phyloP scores from a whole-genome alignment of 2,888 invertebrate species.

The Oligia fasciuncula region DNA sequence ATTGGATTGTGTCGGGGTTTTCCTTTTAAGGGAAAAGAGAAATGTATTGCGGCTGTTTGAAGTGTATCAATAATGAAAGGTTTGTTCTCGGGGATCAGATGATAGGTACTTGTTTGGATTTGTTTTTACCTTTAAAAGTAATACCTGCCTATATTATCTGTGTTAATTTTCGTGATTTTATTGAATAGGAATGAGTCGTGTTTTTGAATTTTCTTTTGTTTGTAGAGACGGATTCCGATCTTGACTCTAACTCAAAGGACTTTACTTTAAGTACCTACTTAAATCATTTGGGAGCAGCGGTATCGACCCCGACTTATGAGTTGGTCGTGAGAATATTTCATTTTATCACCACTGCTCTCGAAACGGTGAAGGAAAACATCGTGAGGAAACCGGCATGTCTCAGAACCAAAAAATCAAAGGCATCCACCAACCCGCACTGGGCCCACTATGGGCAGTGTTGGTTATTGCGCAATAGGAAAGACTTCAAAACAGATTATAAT shows the following conservation, averaged over 20 bases:
- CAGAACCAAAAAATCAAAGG: too few species aligned
- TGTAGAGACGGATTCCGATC: neutral
- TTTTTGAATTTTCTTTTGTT: neutral
- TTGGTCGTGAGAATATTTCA: too few species aligned
- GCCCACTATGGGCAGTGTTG: too few species aligned
- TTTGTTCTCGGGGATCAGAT: neutral
- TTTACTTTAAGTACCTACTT: neutral
- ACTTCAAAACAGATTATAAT: too few species aligned
- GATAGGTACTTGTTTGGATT: neutral
- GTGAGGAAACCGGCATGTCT: too few species aligned
- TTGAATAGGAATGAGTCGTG: neutral
- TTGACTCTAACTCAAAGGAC: neutral
- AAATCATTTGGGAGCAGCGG: neutral
- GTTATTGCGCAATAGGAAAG: too few species aligned
- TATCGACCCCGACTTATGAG: too few species aligned
- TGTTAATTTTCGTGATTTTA: neutral
- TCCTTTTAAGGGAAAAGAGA: constrained; percentile 32
- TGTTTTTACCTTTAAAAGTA: constrained; percentile 5
- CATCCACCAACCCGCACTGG: too few species aligned
- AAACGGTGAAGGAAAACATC: too few species aligned
- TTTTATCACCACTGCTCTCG: too few species aligned
- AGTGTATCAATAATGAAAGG: constrained; percentile 28
- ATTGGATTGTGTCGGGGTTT: constrained; percentile 22
- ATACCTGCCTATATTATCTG: neutral
- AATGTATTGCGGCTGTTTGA: constrained; percentile 4